Base-by-base conservation (phyloP, 2,888 invertebrate species). In the Orchestes rusci region DNA sequence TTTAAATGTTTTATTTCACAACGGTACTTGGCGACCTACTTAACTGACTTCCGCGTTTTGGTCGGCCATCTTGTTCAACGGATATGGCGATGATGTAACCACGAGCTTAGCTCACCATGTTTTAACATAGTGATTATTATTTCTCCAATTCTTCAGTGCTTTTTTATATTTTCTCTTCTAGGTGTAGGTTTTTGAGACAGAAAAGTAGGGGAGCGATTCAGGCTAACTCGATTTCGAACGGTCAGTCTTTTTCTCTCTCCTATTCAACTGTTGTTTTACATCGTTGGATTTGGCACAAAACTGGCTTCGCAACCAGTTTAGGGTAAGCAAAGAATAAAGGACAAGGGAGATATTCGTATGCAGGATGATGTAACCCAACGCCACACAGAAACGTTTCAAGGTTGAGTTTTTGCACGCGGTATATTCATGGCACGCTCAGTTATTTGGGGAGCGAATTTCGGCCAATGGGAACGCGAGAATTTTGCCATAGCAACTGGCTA, bases 41-140 rank as follows among this genome's bases (percentile, higher is more conserved):
- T 72, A 49, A 68, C 54, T 56, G 62, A 70, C 67, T 73, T 72
- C 70, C 71, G 72, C 67, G 68, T 67, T 65, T 63, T 65, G 63
- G 59, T 60, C 62, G 57, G 67, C 67, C 67, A 69, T 68, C 66
- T 66, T 70, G 58, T 57, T 51, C 19, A 31, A 12, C 34, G 40
- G 16, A 29, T 27, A n/a, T n/a, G 30, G 37, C 44, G 44, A 43
- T 52, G 53, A 54, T 50, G 56, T 53, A 51, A 53, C 32, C 28
- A 16, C 37, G 34, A n/a, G n/a, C n/a, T 16, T 31, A 13, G 10
- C 31, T 27, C 20, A 12, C 12, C 12, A 20, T 8, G 34, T 30
- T 7, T 8, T 33, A 5, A 23, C 5, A 20, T 2, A 4, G 19
- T 36, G n/a, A n/a, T n/a, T n/a, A n/a, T 36, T 5, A 20, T 19